These are phyloP conservation scores for Caenorhabditis briggsae DNA, from an alignment of 1,140 invertebrate species.

Conservation along the genomic window DNA sequence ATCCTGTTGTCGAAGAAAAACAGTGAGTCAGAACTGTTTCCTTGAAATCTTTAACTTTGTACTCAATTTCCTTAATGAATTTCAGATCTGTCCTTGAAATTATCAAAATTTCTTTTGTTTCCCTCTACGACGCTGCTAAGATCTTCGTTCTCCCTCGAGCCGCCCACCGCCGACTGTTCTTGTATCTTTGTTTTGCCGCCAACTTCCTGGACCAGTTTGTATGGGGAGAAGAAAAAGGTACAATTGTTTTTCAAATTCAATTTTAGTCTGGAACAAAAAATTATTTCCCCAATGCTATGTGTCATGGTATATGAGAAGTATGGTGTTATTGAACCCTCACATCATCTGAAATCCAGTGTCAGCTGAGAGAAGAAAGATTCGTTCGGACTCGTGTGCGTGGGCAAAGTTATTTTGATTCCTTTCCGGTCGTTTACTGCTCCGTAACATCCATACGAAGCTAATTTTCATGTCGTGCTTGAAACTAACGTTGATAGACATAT, in stretches of 20 bases:
- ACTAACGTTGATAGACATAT: neutral
- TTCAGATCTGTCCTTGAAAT: slow-evolving; percentile 37
- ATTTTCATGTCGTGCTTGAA: slow-evolving; percentile 29
- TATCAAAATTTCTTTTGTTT: slow-evolving; percentile 54
- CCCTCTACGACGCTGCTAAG: slow-evolving; percentile 61
- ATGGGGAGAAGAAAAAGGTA: slow-evolving; percentile 68
- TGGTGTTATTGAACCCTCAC: neutral
- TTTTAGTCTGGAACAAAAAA: neutral
- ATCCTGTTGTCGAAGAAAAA: neutral
- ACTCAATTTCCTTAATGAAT: neutral
- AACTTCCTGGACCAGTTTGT: slow-evolving; percentile 69
- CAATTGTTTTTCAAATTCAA: neutral
- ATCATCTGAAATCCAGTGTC: neutral
- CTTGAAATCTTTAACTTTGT: neutral
- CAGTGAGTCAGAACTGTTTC: neutral
- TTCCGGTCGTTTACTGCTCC: neutral
- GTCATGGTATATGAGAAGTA: neutral
- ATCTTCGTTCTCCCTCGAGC: slow-evolving; percentile 60
- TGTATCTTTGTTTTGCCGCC: slow-evolving; percentile 65
- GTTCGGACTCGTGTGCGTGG: slow-evolving; percentile 22
- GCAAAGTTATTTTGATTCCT: slow-evolving; percentile 25
- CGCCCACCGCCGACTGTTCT: slow-evolving; percentile 62
- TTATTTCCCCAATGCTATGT: neutral
- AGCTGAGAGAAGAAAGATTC: slow-evolving; percentile 1
- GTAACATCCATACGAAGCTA: slow-evolving; percentile 25